Base-by-base conservation (phyloP, 1,140 invertebrate genomes). In the Drosophila ananassae region DNA sequence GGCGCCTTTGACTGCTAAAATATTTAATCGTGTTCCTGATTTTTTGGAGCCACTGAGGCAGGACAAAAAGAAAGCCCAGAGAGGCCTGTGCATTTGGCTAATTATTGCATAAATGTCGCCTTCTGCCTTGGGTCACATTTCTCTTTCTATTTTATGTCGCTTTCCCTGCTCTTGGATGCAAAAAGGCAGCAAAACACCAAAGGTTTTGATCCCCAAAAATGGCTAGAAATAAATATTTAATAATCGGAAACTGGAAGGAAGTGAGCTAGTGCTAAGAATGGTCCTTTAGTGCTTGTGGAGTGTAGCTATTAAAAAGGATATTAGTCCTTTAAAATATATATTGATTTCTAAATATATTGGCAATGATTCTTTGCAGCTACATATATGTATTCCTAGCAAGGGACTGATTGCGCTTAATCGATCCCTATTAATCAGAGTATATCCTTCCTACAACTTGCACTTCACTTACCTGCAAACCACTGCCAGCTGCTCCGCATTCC, bases 401-500 rank as follows among this genome's bases (percentile, higher is more conserved):
- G 17, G 1, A 17, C 17, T 17, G 17, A 17, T 17, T 17, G 13
- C 51, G 7, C 12, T 8, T 8, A 6, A 17, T 28, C n/a, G 22
- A 6, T 21, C 21, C 39, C 34, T 4, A 52, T 25, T 44, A 41
- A 41, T 51, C 9, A 12, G 7, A 13, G 22, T 4, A n/a, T 12
- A 37, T 12, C 34, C 10, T n/a, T 37, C 34, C 34, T 37, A 2
- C 10, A 12, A n/a, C 10, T 37, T 37, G 2, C 34, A 37, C 32
- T 32, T 32, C 9, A 32, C 81, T 84, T 54, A 92, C 91, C 73
- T 85, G 73, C 46, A 92, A 76, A 25, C 90, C 91, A 21, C 75
- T 85, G 2, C 96, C 96, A 56, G 94, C 95, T 32, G 95, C 95
- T 7, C 97, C 97, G 89, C 98, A 99, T 8, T 95, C 95, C 79